A percentile compares a stretch with the other conserved stretches of the same genome.
phyloP scores from a whole-genome alignment of 2,797 vertebrate species.

The Pseudochirops corinnae region DNA sequence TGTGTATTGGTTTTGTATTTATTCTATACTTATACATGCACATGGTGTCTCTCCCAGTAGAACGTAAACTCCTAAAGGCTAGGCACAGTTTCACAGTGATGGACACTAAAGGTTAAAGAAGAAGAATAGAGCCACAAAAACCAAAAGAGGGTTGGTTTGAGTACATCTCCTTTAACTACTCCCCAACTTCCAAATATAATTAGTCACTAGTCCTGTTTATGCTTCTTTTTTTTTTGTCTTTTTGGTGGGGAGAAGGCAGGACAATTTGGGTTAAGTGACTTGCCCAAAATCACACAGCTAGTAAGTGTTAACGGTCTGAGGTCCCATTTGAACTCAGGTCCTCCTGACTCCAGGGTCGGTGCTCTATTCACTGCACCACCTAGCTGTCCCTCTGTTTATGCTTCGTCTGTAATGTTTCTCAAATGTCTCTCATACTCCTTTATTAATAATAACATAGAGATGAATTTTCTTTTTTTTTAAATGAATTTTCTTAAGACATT shows the following conservation, averaged over 20 bases:
- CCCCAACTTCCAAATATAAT: not conserved
- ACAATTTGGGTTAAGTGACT: too few species aligned
- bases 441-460: not conserved
- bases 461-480: not conserved
- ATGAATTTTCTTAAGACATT: not conserved
- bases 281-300: too few species aligned
- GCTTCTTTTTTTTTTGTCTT: not conserved
- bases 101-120: not conserved
- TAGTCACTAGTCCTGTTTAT: not conserved
- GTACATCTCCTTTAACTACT: not conserved
- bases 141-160: not conserved
- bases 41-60: not conserved
- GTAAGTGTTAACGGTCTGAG: too few species aligned
- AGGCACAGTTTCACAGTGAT: not conserved
- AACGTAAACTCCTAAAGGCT: too few species aligned
- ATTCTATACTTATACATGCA: not conserved
- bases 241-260: too few species aligned
- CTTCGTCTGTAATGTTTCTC: not conserved
- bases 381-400: not conserved
- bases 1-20: not conserved
- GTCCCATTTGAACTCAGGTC: too few species aligned
- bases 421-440: not conserved
- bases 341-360: too few species aligned
- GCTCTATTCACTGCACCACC: too few species aligned
- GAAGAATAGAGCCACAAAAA: not conserved